phyloP scores from a whole-genome alignment of 2,113 vertebrate genomes.

The Meriones unguiculatus region DNA sequence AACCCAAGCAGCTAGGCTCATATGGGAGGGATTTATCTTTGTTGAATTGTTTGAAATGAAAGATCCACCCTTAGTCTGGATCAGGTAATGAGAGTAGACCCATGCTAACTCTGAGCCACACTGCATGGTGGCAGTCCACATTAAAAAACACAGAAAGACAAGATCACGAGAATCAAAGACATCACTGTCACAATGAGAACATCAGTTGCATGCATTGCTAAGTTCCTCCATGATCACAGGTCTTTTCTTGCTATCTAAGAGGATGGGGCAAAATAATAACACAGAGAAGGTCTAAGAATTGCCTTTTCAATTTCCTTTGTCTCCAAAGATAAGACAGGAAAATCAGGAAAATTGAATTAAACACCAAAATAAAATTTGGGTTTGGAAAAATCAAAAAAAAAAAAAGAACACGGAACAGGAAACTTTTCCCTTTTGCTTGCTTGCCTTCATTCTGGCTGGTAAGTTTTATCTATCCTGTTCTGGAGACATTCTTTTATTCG shows the following conservation, averaged over 20 bases:
- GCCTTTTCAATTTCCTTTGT: background rate
- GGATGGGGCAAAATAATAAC: background rate
- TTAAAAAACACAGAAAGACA: background rate
- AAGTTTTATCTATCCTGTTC: no score
- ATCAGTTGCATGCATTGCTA: background rate
- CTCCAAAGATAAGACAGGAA: slow-evolving; percentile 21
- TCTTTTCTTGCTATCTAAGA: background rate
- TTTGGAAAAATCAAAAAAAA: background rate
- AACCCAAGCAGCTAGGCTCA: no score
- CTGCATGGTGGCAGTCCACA: no score
- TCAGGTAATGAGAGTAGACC: no score
- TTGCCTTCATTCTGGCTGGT: no score
- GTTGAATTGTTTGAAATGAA: no score
- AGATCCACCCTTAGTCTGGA: no score
- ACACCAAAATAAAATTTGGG: background rate
- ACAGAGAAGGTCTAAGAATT: background rate
- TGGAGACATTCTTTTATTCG: no score
- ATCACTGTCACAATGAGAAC: slow-evolving; percentile 14
- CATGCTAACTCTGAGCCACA: no score
- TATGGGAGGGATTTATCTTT: no score
- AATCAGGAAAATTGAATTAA: background rate
- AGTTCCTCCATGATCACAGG: background rate
- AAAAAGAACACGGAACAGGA: no score
- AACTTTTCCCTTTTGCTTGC: no score
- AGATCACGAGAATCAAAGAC: slow-evolving; percentile 33